phyloP scores from a whole-genome alignment of 1,140 invertebrate genomes.

The Planococcus citri region DNA sequence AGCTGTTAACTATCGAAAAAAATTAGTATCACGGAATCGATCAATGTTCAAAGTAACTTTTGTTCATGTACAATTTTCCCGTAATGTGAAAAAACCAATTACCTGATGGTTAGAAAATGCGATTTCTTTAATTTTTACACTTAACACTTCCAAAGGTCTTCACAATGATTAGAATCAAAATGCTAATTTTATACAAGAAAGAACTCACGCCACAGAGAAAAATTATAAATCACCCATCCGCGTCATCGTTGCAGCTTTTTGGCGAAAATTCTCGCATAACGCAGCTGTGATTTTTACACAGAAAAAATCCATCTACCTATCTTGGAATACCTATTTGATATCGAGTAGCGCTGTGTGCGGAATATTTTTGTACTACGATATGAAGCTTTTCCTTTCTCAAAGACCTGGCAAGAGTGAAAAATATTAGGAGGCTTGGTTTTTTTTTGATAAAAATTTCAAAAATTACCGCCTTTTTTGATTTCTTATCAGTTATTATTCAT shows the following conservation, averaged over 20 bases:
- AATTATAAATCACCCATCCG: neutral
- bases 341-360: no score
- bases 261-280: neutral
- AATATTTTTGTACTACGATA: no score
- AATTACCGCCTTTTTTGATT: no score
- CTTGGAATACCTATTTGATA: no score
- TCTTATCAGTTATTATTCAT: no score
- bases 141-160: slow-evolving; percentile 16
- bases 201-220: slow-evolving; percentile 16
- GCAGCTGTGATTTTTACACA: neutral
- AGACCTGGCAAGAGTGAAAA: no score
- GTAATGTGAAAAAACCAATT: neutral
- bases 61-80: neutral
- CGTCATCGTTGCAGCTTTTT: slow-evolving; percentile 12
- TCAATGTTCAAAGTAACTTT: neutral
- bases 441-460: no score
- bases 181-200: slow-evolving; percentile 18
- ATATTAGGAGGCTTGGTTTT: no score
- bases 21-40: neutral
- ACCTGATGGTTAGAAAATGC: slow-evolving; percentile 12
- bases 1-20: slow-evolving; percentile 14
- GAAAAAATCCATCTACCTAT: neutral
- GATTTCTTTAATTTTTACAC: neutral
- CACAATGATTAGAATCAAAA: slow-evolving; percentile 15
- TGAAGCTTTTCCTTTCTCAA: no score